Evolutionary conservation across 2,888 invertebrate genomes (phyloP), one percentile per base, ranked within the genome.

Genomic region (Rhingia rostrata): DNA sequence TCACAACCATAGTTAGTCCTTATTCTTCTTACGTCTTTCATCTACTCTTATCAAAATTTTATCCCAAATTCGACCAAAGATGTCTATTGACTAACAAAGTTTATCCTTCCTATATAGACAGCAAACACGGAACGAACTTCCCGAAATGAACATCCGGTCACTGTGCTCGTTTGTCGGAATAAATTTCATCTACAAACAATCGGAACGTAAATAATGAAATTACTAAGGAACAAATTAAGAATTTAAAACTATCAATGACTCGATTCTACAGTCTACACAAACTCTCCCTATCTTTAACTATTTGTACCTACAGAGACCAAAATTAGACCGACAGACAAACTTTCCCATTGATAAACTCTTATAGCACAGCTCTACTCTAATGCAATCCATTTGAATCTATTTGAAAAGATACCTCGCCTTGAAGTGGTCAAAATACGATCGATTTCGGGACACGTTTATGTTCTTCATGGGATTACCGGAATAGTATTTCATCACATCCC

Each of bases 241-340:
- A 84, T 79, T 84, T 80, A 45, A 84, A 84, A 84, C 84, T 80
- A 84, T 84, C 84, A 84, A 80, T 75, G 80, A 80, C 80, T 66
- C 70, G 64, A 72, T 61, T 66, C 54, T 61, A 73, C 22, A 1
- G 61, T 37, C 53, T 22, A 70, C 51, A 53, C 53, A 3, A 69
- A 14, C 37, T 10, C 45, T 4, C 22, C 9, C 54, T 4, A 10
- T 0, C 54, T 12, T 3, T 33, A 39, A 33, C 45, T 41, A 12
- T 61, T 45, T 56, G 61, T n/a, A 14, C 63, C 78, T 56, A 54
- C 67, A 51, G 67, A 72, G 73, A 73, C 83, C 77, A 39, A 67
- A 73, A 83, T 78, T 83, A 79, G 61, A 78, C 72, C 72, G 22
- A 78, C 41, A 37, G 84, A 74, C 69, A 74, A 79, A 79, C 74